These are phyloP conservation scores for Actenoides hombroni DNA, from an alignment of 2,113 vertebrate species.

Conservation along the genomic window DNA sequence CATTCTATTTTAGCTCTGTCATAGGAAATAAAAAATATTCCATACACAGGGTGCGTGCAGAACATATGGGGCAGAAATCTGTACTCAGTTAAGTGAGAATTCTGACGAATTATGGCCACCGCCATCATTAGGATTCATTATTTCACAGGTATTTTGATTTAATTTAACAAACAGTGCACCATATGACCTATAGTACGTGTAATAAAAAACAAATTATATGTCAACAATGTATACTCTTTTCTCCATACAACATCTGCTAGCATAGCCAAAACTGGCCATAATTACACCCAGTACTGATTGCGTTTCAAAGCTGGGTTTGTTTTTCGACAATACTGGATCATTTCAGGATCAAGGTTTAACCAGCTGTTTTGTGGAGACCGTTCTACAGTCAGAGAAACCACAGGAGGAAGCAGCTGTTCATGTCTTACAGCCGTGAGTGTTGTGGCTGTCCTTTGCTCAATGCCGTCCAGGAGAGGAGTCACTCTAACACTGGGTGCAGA, in stretches of 20 bases:
- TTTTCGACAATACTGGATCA: conserved; percentile 77
- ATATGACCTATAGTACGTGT: not conserved
- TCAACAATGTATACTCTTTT: not conserved
- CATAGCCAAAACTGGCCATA: not conserved
- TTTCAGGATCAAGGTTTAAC: conserved; percentile 75
- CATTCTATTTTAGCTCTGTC: not conserved
- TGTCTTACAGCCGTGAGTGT: conserved; percentile 26
- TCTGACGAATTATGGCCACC: not conserved
- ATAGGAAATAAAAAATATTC: not conserved
- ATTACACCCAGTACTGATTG: conserved; percentile 92
- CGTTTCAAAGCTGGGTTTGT: conserved; percentile 80
- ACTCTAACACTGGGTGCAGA: conserved; percentile 82
- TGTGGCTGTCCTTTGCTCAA: conserved; percentile 27
- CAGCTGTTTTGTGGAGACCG: conserved; percentile 70
- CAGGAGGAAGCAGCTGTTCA: conserved; percentile 18
- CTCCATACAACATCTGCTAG: not conserved
- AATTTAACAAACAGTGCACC: not conserved
- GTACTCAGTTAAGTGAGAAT: not conserved
- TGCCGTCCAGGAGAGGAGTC: conserved; percentile 76
- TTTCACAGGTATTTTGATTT: not conserved
- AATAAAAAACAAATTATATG: not conserved
- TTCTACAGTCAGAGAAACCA: conserved; percentile 28
- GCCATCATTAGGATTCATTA: not conserved
- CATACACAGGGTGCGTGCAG: not conserved
- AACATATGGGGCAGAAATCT: not conserved